Evolutionary conservation across 2,797 vertebrate species (phyloP), one percentile per base, ranked within the genome.

Genomic region (Mormyrops boulengeri): DNA sequence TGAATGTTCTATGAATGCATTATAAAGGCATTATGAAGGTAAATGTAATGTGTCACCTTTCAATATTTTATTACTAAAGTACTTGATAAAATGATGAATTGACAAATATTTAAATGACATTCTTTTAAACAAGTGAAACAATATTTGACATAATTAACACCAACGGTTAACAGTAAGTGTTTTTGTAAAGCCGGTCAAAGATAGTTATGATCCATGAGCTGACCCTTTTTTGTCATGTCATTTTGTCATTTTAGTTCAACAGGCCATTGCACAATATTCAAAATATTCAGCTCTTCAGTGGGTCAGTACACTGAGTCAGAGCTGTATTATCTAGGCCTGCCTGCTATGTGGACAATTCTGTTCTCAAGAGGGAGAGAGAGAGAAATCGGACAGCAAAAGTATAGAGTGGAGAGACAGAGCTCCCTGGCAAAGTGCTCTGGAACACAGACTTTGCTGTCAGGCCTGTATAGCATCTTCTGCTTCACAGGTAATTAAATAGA

Each of bases 401-500:
- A 49, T 49, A 53, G 77, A 86, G 53, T 1, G 9, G 55, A 86
- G 82, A 85, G 89, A 85, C 53, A 82, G 91, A 91, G 26, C 17
- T 52, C 49, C 49, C 34, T 93, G 95, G 96, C 96, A 97, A 96
- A 97, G 96, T 96, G 95, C 96, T 97, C 94, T 90, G 94, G 93
- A 97, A 96, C 97, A 97, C 96, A 93, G 96, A 96, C 96, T 96
- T 97, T 95, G 96, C 97, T 97, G 97, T 98, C 97, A 98, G 96
- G 94, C 96, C 96, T 94, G 96, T 95, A 94, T 95, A 96, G 97
- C 94, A 94, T 98, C 97, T 98, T 96, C 96, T 97, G 97, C 97
- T 98, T 98, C 98, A 97, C 97, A 98, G 97, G 97, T 99, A 99
- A 99, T 99, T 99, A 99, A 98, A 99, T 99, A 97, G 98, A 99